These are phyloP conservation scores for Vollenhovia emeryi DNA, from an alignment of 1,140 invertebrate species.

Conservation along the genomic window DNA sequence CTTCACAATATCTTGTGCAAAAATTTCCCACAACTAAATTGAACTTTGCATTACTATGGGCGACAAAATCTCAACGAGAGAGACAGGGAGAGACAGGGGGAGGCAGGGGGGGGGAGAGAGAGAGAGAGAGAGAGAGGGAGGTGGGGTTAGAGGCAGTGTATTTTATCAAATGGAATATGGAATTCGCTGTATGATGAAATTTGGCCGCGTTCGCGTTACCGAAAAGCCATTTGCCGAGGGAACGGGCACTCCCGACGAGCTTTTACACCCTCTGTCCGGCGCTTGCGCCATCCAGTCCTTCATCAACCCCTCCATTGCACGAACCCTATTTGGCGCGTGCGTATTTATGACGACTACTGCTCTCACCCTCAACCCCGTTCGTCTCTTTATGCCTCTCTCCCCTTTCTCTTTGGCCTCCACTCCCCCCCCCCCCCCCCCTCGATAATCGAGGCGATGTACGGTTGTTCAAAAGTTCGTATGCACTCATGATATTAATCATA, in stretches of 20 bases:
- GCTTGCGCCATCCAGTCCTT: constrained; percentile 66
- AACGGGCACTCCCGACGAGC: constrained; percentile 56
- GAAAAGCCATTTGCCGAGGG: constrained; percentile 58
- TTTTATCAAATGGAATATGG: constrained; percentile 16
- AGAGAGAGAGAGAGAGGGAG: neutral
- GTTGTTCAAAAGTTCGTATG: constrained; percentile 50
- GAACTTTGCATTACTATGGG: neutral
- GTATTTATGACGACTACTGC: constrained; percentile 20
- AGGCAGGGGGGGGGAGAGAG: too few species aligned
- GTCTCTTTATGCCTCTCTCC: neutral
- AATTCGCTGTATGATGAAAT: constrained; percentile 53
- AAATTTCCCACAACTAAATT: neutral
- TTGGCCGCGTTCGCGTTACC: constrained; percentile 61
- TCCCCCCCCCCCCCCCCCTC: neutral
- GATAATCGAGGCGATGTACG: constrained; percentile 41
- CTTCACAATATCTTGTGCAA: neutral
- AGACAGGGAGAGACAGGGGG: neutral
- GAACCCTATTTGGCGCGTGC: constrained; percentile 49
- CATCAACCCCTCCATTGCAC: constrained; percentile 51
- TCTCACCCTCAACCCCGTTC: constrained; percentile 9
- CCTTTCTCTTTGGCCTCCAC: neutral
- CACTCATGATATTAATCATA: constrained; percentile 50
- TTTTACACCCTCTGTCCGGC: constrained; percentile 63
- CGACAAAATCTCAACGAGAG: neutral
- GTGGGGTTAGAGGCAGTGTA: too few species aligned